Evolutionary conservation across 2,797 vertebrate genomes (phyloP).

Genomic region (Babyrousa celebensis): DNA sequence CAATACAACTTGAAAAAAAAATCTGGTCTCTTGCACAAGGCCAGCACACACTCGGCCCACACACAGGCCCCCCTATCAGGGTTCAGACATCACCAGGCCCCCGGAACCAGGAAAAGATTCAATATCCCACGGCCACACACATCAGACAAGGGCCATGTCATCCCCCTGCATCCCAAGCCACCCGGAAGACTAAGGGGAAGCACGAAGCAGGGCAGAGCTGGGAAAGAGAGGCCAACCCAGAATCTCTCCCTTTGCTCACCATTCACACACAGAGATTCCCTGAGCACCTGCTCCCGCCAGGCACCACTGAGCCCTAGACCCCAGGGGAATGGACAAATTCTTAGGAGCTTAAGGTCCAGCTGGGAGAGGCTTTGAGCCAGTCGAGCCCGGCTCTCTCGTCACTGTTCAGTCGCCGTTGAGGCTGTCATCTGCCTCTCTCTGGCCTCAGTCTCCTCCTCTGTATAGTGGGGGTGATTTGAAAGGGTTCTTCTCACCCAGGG

Average conservation of each 20-base stretch:
- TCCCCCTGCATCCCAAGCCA: not conserved
- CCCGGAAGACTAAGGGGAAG: not conserved
- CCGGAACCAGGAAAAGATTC: not conserved
- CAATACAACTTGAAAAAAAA: too few relatives aligned
- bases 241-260: not conserved
- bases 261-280: rapidly evolving
- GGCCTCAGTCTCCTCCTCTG: not conserved
- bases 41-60: not conserved
- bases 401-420: rapidly evolving
- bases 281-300: too few relatives aligned
- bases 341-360: not conserved
- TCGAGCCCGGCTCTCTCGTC: not conserved
- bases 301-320: not conserved
- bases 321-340: rapidly evolving
- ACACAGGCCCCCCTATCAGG: rapidly evolving
- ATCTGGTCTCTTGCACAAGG: too few relatives aligned
- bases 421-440: not conserved
- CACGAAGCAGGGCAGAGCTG: not conserved
- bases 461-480: not conserved
- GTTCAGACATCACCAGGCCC: not conserved
- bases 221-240: not conserved
- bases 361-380: not conserved
- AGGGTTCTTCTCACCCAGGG: not conserved
- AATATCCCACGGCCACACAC: not conserved
- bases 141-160: not conserved